Evolutionary conservation across 2,888 invertebrate genomes (phyloP), one percentile per base, ranked within the genome.

Genomic region (Xestobium rufovillosum): DNA sequence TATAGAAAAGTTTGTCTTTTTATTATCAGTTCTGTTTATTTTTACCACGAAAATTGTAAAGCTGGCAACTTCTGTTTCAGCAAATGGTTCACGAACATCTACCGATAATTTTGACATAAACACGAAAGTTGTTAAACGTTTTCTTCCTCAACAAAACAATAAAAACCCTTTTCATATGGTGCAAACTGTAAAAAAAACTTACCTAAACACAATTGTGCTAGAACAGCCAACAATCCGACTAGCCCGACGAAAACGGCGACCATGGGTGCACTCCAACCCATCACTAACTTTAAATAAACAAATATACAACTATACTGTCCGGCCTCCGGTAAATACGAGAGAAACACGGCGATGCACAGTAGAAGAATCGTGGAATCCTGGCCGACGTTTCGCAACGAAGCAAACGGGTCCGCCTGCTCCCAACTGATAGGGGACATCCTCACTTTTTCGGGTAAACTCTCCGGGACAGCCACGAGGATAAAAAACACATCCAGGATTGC

Each of bases 301-400:
- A 98, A 98, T 71, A 98, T 96, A 71, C 97, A 97, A 40, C 97
- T 97, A 70, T 98, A 98, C 71, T 98, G 95, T 50, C 97, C 97
- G 26, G 89, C 89, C 70, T 99, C 98, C 2, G 98, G 97, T 53
- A 98, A 73, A 69, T 98, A 98, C 13, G 96, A 96, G 39, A 98
- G 76, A 66, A 98, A 91, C 57, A 98, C 97, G 31, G 97, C 89
- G 50, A 95, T 84, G 68, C 97, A 96, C 56, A 98, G 77, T 79
- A 97, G 86, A 56, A 97, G 73, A 59, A 98, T 92, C 47, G 95
- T 92, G 56, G 89, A 84, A 66, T 97, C 96, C 51, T 88, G 85
- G 48, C 95, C 91, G 45, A 96, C 91, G 72, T 89, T 87, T 44
- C 83, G 72, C 42, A 94, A 67, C n/a, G 90, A 83, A 72, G 89